phyloP scores from a whole-genome alignment of 2,888 invertebrate species.

The Camponotus fellah region DNA sequence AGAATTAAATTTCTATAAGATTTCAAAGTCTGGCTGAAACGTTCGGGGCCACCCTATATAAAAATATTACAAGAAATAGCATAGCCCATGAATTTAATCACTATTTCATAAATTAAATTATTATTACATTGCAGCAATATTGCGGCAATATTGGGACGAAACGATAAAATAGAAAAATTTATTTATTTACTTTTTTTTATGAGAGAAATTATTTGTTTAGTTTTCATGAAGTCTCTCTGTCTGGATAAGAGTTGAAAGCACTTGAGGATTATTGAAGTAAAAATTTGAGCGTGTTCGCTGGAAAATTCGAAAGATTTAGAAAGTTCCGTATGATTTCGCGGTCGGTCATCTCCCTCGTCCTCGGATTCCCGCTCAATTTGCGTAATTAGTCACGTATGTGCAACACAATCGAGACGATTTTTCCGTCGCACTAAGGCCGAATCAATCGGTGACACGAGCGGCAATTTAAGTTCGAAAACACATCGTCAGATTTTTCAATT shows the following conservation, averaged over 20 bases:
- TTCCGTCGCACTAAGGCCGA: conserved; percentile 12
- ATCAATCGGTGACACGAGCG: conserved; percentile 23
- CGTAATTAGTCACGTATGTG: conserved; percentile 46
- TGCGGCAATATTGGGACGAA: no score
- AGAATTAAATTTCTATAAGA: no score
- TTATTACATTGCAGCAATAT: no score
- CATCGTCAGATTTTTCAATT: conserved; percentile 12
- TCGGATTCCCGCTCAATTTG: conserved; percentile 37
- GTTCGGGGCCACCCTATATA: no score
- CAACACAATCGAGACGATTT: conserved; percentile 44
- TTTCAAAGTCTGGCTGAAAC: no score
- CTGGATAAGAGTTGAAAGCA: neutral
- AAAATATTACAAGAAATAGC: neutral
- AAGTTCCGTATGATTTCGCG: conserved; percentile 24
- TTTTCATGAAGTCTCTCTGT: no score
- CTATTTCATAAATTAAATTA: no score
- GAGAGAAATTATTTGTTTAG: no score
- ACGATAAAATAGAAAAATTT: neutral
- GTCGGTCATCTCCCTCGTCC: conserved; percentile 2
- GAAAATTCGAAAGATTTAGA: conserved; percentile 19
- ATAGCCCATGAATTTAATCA: no score
- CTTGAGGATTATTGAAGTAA: neutral
- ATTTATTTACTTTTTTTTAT: no score
- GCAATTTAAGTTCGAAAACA: conserved; percentile 1
- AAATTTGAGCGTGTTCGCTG: no score